These are phyloP conservation scores for Enteromius trimaculatus DNA, from an alignment of 2,797 vertebrate genomes.

Conservation along the genomic window DNA sequence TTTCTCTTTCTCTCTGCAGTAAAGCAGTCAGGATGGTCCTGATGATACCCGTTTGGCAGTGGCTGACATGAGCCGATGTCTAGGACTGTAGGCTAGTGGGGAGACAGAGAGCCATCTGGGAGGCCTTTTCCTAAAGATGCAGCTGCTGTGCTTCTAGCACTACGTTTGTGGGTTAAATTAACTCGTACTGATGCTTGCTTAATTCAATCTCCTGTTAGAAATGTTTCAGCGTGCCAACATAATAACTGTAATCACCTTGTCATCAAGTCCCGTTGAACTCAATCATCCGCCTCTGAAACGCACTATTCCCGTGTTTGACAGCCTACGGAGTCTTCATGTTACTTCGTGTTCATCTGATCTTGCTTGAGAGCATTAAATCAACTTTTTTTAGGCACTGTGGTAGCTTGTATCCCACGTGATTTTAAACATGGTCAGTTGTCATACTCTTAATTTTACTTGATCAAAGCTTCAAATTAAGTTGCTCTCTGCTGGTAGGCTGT, in stretches of 20 bases:
- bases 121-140: conserved; percentile 8
- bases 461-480: conserved; percentile 92
- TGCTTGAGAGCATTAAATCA: neutral
- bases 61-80: conserved; percentile 41
- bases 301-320: conserved; percentile 36
- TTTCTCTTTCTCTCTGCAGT: neutral
- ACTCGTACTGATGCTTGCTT: conserved; percentile 21
- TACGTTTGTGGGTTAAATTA: conserved; percentile 40
- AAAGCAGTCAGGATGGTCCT: conserved; percentile 12
- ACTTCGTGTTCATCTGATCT: conserved; percentile 11
- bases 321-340: conserved; percentile 32
- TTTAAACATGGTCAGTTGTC: conserved; percentile 92
- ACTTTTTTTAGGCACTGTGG: conserved; percentile 61
- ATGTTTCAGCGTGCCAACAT: conserved; percentile 30
- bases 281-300: conserved; percentile 35
- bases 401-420: conserved; percentile 78
- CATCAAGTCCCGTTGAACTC: conserved; percentile 32
- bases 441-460: conserved; percentile 89
- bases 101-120: neutral
- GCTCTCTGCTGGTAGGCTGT: conserved; percentile 83
- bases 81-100: conserved; percentile 20
- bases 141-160: conserved; percentile 1
- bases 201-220: conserved; percentile 39
- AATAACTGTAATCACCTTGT: conserved; percentile 41
- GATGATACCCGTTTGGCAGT: conserved; percentile 53